Conservation (phyloP, 2,113 vertebrate genomes). For the Salvator merianae region DNA sequence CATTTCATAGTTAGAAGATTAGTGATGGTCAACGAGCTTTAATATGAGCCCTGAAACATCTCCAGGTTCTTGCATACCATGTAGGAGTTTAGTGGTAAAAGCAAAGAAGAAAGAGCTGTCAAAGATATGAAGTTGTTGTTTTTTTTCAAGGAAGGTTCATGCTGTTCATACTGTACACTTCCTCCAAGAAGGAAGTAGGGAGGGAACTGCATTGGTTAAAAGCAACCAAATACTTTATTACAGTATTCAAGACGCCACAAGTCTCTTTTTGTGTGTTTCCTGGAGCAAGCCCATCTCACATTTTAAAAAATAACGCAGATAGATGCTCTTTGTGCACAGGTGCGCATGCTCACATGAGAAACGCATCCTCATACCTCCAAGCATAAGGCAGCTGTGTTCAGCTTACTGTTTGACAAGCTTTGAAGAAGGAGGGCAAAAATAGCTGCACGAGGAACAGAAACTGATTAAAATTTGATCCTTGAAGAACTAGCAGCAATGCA, state of each 20-base stretch:
- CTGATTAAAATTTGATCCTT: constrained; percentile 16
- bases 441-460: background rate
- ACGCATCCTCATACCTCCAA: fast-evolving
- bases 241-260: background rate
- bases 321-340: background rate
- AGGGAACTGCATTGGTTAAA: too few relatives aligned
- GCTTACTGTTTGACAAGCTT: background rate
- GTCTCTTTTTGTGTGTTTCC: background rate
- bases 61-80: background rate
- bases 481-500: background rate
- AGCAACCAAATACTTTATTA: too few relatives aligned
- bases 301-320: background rate
- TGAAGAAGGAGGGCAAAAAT: background rate
- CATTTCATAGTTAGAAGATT: background rate
- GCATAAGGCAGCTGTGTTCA: fast-evolving
- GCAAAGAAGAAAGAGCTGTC: background rate
- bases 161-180: too few relatives aligned
- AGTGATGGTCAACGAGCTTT: background rate
- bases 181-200: too few relatives aligned
- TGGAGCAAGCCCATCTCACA: background rate
- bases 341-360: background rate
- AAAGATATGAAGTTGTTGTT: background rate
- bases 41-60: background rate
- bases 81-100: background rate
- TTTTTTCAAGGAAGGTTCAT: background rate